Percentiles rank a stretch among this genome's conserved stretches.
phyloP scores from a whole-genome alignment of 2,797 vertebrate species.

The Poeciliopsis infans region DNA sequence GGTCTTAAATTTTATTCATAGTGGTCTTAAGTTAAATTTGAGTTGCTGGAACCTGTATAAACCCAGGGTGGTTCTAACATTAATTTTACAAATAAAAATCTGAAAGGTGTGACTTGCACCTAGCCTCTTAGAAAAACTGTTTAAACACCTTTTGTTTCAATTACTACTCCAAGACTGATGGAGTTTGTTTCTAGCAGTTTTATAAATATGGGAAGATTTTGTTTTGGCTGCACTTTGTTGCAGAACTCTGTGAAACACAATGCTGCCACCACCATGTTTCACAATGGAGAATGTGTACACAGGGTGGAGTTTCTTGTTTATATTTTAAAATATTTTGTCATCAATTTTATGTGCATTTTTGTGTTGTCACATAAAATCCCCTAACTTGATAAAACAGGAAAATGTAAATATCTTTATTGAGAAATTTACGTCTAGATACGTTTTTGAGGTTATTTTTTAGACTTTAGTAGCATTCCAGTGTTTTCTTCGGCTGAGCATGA shows the following conservation, averaged over 20 bases:
- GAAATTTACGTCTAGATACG: constrained; percentile 59
- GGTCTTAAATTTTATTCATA: too few relatives aligned
- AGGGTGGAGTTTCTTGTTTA: background rate
- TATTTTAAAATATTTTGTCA: background rate
- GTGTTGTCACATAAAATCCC: background rate
- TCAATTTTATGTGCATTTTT: background rate
- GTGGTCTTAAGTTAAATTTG: too few relatives aligned
- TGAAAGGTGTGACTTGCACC: background rate
- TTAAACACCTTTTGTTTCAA: background rate
- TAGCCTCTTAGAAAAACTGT: background rate
- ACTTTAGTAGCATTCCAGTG: constrained; percentile 37
- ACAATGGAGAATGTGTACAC: background rate
- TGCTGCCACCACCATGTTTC: background rate
- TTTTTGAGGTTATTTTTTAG: constrained; percentile 16
- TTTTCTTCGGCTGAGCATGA: constrained; percentile 70
- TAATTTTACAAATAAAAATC: background rate
- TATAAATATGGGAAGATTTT: background rate
- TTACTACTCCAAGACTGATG: background rate
- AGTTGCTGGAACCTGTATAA: too few relatives aligned
- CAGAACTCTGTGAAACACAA: background rate
- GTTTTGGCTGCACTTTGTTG: background rate
- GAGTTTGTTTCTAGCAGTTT: background rate
- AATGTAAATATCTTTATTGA: background rate
- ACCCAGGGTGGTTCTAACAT: background rate
- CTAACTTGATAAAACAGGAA: background rate